These are phyloP conservation scores for Ylistrum balloti DNA, from an alignment of 1,140 invertebrate species.

Conservation along the genomic window DNA sequence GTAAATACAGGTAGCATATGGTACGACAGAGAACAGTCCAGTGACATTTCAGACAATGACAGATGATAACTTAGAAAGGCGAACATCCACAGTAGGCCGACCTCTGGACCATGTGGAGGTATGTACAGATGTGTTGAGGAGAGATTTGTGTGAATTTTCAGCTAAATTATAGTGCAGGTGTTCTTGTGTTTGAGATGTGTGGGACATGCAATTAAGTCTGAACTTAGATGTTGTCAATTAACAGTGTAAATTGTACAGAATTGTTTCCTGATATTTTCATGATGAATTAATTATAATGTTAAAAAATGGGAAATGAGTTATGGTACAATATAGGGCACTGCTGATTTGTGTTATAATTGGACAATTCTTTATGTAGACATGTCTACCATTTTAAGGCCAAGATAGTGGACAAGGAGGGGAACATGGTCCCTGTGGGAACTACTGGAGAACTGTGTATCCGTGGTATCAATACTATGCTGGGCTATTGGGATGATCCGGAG, in stretches of 20 bases:
- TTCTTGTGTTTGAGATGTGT: too few species aligned
- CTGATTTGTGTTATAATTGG: too few species aligned
- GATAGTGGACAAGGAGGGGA: constrained; percentile 89
- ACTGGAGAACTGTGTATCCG: constrained; percentile 92
- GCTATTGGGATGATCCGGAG: constrained; percentile 93
- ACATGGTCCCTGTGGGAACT: constrained; percentile 88
- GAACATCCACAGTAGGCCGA: constrained; percentile 90
- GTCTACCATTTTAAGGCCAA: constrained; percentile 83
- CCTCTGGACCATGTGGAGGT: constrained; percentile 91
- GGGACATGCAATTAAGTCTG: too few species aligned
- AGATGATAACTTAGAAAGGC: constrained; percentile 87
- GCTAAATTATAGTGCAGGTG: too few species aligned
- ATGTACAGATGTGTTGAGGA: constrained; percentile 76
- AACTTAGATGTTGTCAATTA: too few species aligned
- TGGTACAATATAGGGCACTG: too few species aligned
- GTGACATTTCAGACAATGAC: constrained; percentile 86
- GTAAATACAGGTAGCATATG: constrained; percentile 89
- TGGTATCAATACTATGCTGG: constrained; percentile 91
- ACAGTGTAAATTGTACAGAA: too few species aligned
- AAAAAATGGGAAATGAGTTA: too few species aligned
- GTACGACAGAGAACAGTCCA: constrained; percentile 93
- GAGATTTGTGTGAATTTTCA: too few species aligned
- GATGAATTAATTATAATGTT: too few species aligned
- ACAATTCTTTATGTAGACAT: background rate
- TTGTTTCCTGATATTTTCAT: too few species aligned